Evolutionary conservation across 2,797 vertebrate species (phyloP), one percentile per base, ranked within the genome.

Genomic region (Sebastes diploproa): DNA sequence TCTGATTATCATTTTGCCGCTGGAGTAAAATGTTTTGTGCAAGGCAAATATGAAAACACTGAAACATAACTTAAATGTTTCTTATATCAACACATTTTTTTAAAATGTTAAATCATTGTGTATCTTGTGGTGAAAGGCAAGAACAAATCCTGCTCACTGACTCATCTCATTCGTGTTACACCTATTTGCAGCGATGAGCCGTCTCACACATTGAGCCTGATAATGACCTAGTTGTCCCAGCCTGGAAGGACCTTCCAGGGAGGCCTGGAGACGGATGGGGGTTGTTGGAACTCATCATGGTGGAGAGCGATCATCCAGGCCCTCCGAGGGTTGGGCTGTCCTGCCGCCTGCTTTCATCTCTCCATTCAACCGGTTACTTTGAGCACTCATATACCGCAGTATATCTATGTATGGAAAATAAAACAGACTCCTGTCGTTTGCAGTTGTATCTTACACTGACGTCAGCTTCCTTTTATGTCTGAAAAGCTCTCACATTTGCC

Each of bases 261-360:
- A 66, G 58, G 86, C 86, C 86, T 7, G 25, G 54, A 88, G 85
- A 88, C 82, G 84, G 56, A 83, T 46, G 61, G 22, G 58, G 61
- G 66, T 56, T 84, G 86, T 81, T 90, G 81, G 78, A 88, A 65
- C 72, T 79, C 78, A 84, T 89, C 88, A 83, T 72, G 68, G 34
- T 69, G 74, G 29, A 71, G 63, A 70, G 71, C 38, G 18, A 88
- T 91, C 81, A 85, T 83, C 77, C 72, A 22, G 75, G 65, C 34
- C 70, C 83, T 84, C 30, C 32, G 1, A 70, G 80, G 52, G 5
- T 18, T 22, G 14, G n/a, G 22, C 65, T 54, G 80, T 71, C 79
- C 75, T 80, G 69, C 77, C 74, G 81, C 78, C 66, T 68, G 72
- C 70, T 72, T 72, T 74, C 63, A 80, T 82, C 78, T 75, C 52